These are phyloP conservation scores for Delphinapterus leucas DNA, from an alignment of 2,113 vertebrate species.

Conservation along the genomic window DNA sequence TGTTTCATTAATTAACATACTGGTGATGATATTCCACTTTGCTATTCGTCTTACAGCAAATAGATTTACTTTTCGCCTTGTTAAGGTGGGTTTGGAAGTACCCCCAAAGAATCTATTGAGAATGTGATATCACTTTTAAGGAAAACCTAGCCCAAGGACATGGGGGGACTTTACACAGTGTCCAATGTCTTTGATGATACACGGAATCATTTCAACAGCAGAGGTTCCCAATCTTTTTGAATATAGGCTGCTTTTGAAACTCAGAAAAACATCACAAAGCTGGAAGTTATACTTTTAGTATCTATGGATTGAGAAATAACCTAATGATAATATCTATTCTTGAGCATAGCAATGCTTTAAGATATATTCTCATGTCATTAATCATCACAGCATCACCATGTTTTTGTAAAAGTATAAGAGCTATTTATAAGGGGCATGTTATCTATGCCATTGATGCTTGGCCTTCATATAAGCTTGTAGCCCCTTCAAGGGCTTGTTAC, in stretches of 20 bases:
- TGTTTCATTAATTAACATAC: background rate
- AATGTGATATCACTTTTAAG: background rate
- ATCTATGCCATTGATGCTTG: background rate
- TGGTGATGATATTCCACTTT: background rate
- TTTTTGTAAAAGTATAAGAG: background rate
- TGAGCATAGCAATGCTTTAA: background rate
- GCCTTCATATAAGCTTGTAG: background rate
- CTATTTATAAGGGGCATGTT: background rate
- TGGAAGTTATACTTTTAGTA: background rate
- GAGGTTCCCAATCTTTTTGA: background rate
- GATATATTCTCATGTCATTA: background rate
- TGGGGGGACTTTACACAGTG: background rate
- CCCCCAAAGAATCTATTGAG: background rate
- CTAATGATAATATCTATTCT: background rate
- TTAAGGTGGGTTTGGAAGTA: background rate
- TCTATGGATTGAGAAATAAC: background rate
- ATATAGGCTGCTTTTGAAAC: background rate
- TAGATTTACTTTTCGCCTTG: background rate
- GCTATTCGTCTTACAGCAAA: background rate
- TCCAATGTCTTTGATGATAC: background rate
- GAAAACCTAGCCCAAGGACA: background rate
- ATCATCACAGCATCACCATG: background rate
- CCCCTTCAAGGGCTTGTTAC: background rate
- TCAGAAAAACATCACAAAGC: background rate
- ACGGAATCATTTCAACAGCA: background rate